Evolutionary conservation across 2,888 invertebrate species (phyloP), one percentile per base, ranked within the genome.

Genomic region (Polylopha cassiicola): DNA sequence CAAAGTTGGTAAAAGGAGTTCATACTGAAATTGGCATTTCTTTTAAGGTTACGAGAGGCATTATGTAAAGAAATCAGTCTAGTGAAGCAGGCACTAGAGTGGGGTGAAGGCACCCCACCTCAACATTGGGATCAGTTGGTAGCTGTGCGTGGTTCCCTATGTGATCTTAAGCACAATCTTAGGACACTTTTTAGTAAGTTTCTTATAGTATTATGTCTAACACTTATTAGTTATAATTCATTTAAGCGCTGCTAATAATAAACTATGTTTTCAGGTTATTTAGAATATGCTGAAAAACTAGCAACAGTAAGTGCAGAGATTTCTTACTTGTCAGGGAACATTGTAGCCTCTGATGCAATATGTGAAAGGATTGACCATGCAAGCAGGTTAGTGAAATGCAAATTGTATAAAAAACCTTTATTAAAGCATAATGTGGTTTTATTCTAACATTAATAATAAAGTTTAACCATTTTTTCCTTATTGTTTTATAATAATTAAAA

Each of bases 261-360:
- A n/a, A n/a, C n/a, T n/a, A n/a, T n/a, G n/a, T n/a, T 46, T 38
- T 14, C 24, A 86, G 86, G 84, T 65, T 86, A 87, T 46, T 80
- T 87, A 84, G 87, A 87, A 44, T 87, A 87, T 73, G 87, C 87
- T 29, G 87, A 87, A 52, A 87, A 85, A 57, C 47, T 87, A 44
- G 87, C 87, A 32, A 86, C 85, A 43, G 72, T 74, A 9, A 78
- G 86, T 29, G 87, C 87, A 33, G 87, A 88, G 61, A 77, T 87
- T 55, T 86, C 88, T 27, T 88, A 75, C 50, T 53, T 87, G 6
- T 84, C 87, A 6, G 87, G 87, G 29, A 87, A 87, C 44, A 74
- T 78, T 47, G 78, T 71, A 24, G 86, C 85, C 14, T 87, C 87
- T 27, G 85, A 87, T 61, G 81, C 85, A 5, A 81, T 88, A 37